A percentile compares a stretch with the other conserved stretches of the same genome.
Conservation (phyloP, 2,113 vertebrate species). For the Lipotes vexillifer region DNA sequence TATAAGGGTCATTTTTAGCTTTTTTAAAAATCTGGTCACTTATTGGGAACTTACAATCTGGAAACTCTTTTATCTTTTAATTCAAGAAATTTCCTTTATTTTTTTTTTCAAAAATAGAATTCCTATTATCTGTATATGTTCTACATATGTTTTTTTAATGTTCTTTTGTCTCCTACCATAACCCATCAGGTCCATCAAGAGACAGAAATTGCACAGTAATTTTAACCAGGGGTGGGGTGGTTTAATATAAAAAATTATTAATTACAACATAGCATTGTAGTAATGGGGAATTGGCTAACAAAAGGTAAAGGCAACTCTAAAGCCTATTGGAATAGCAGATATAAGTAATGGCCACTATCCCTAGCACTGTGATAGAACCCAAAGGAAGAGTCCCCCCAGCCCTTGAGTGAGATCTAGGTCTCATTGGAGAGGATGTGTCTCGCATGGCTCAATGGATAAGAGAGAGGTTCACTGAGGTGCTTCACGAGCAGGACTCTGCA, state of each 20-base stretch:
- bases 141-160: neutral
- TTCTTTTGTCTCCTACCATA: neutral
- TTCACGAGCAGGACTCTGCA: neutral
- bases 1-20: neutral
- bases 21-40: neutral
- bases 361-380: neutral
- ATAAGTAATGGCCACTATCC: neutral
- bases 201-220: neutral
- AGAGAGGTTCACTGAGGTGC: neutral
- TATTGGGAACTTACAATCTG: neutral
- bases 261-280: neutral
- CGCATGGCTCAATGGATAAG: fast-evolving
- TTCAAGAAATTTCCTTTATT: neutral
- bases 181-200: neutral
- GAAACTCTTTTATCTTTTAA: neutral
- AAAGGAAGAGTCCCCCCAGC: neutral
- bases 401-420: neutral
- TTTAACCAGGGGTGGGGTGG: neutral
- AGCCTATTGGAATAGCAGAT: neutral
- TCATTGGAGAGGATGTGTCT: neutral
- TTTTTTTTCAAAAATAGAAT: neutral
- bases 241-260: neutral
- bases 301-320: neutral
- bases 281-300: neutral
- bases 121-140: neutral